Evolutionary conservation across 2,113 vertebrate genomes (phyloP).

Genomic region (Colinus virginianus): DNA sequence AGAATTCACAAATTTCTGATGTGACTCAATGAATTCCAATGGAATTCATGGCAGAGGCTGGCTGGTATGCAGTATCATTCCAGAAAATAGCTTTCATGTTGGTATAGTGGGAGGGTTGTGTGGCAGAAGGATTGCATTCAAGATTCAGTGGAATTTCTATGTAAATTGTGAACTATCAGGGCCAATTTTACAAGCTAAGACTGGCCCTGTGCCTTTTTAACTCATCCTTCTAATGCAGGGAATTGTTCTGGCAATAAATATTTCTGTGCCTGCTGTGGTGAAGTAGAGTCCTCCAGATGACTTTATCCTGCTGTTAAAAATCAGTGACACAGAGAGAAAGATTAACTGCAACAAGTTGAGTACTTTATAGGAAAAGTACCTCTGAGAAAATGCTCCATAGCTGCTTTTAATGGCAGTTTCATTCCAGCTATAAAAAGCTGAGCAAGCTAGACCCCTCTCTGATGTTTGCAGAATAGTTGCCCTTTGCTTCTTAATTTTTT

Average conservation of each 20-base stretch:
- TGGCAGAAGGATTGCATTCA: neutral
- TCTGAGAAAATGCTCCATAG: neutral
- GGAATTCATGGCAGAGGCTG: neutral
- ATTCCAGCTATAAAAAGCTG: conserved; percentile 20
- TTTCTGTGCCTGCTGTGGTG: conserved; percentile 31
- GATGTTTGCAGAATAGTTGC: neutral
- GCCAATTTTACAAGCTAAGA: neutral
- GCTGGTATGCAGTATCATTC: neutral
- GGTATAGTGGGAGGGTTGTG: neutral
- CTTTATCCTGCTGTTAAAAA: conserved; percentile 48
- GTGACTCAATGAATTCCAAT: neutral
- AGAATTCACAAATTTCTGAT: neutral
- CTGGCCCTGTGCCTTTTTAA: conserved; percentile 38
- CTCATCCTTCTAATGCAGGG: conserved; percentile 6
- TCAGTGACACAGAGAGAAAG: conserved; percentile 36
- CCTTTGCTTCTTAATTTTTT: conserved; percentile 41
- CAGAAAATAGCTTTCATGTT: neutral
- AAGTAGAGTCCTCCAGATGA: conserved; percentile 8
- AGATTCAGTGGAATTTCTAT: neutral
- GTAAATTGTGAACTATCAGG: neutral
- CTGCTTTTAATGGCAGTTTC: conserved; percentile 15
- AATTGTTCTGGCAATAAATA: conserved; percentile 24
- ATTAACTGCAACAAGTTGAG: conserved; percentile 45
- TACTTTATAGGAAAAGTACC: neutral
- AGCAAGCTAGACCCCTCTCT: conserved; percentile 23